Percentiles rank a stretch among this genome's conserved stretches.
Evolutionary conservation across 2,113 vertebrate genomes (phyloP).

Genomic region (Cathartes aura): DNA sequence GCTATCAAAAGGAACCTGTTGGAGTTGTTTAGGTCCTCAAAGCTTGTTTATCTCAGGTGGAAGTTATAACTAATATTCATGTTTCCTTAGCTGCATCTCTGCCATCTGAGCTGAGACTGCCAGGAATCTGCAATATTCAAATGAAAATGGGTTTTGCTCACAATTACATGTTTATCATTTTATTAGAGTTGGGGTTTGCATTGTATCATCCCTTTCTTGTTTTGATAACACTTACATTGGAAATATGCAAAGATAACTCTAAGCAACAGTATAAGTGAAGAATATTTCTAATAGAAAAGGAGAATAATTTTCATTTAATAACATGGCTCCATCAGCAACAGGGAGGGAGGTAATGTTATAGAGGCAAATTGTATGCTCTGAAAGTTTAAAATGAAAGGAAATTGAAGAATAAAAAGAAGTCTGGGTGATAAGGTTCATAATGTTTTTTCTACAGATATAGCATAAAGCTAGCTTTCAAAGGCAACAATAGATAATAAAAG

Average conservation of each 20-base stretch:
- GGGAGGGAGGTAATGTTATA: background rate
- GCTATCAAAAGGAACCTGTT: background rate
- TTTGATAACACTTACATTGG: background rate
- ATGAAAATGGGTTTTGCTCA: background rate
- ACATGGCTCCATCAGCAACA: background rate
- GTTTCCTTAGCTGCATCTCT: background rate
- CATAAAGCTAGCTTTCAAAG: constrained; percentile 7
- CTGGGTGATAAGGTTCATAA: background rate
- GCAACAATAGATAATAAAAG: background rate
- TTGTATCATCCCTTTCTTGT: background rate
- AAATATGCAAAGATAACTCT: background rate
- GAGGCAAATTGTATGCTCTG: background rate
- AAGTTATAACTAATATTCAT: background rate
- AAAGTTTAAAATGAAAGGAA: background rate
- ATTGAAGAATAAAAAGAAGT: background rate
- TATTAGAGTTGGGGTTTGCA: background rate
- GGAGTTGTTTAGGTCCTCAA: background rate
- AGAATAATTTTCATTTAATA: background rate
- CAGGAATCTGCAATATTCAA: background rate
- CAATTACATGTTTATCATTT: background rate
- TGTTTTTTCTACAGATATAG: background rate
- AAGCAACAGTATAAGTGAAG: background rate
- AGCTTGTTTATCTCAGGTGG: background rate
- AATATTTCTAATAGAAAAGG: background rate
- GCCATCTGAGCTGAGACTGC: background rate